phyloP scores from a whole-genome alignment of 2,113 vertebrate species.

The Nesospiza acunhae region DNA sequence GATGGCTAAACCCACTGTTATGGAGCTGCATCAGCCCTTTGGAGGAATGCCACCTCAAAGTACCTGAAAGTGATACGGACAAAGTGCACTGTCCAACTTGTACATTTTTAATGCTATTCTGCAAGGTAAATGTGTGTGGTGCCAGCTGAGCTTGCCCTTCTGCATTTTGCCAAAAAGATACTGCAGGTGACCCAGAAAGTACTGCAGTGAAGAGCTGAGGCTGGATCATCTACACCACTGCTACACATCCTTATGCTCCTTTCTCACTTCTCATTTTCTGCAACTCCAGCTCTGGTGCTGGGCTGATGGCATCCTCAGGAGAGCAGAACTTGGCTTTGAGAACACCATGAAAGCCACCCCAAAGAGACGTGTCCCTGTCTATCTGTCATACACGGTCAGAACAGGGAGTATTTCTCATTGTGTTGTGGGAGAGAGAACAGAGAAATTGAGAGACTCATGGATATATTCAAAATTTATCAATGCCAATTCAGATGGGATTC shows the following conservation, averaged over 20 bases:
- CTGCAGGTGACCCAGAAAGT: background rate
- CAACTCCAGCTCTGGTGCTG: background rate
- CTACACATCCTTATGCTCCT: background rate
- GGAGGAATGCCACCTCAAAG: background rate
- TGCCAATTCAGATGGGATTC: background rate
- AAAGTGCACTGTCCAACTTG: background rate
- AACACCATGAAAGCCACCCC: background rate
- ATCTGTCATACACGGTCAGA: background rate
- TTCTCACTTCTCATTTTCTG: background rate
- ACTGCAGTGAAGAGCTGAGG: background rate
- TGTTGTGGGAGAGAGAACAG: background rate
- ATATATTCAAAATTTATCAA: background rate
- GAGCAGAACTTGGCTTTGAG: background rate
- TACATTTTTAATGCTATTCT: slow-evolving; percentile 27
- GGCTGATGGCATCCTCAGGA: background rate
- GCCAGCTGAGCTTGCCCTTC: background rate
- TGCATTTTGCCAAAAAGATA: background rate
- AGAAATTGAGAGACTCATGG: background rate
- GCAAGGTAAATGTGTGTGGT: background rate
- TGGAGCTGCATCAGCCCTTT: background rate
- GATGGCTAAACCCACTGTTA: background rate
- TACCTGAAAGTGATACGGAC: background rate
- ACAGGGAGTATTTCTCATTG: background rate
- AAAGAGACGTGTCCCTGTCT: background rate
- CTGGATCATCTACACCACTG: background rate